These are phyloP conservation scores for Bugulina stolonifera DNA, from an alignment of 2,888 invertebrate genomes.

Conservation along the genomic window DNA sequence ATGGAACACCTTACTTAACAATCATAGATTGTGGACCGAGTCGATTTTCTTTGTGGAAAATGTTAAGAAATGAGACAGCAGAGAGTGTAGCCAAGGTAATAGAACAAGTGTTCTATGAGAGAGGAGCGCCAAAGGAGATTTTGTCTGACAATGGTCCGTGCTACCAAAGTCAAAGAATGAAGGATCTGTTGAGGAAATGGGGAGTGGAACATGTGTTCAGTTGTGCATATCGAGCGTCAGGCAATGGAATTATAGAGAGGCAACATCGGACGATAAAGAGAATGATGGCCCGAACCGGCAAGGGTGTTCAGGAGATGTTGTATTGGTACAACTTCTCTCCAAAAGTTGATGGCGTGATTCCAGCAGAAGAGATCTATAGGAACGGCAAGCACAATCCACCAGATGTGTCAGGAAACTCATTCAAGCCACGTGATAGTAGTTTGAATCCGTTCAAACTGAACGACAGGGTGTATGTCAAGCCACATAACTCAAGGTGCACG, in stretches of 20 bases:
- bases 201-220: too few species aligned
- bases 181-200: not conserved
- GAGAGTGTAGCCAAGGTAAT: not conserved
- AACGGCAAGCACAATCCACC: too few species aligned
- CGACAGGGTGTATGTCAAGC: not conserved
- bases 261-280: too few species aligned
- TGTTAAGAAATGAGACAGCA: slow-evolving; percentile 8
- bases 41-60: slow-evolving; percentile 9
- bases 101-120: not conserved
- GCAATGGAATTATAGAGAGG: too few species aligned
- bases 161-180: not conserved
- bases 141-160: slow-evolving; percentile 20
- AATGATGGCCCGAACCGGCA: too few species aligned
- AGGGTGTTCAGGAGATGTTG: too few species aligned
- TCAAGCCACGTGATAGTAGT: not conserved
- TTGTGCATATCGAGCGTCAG: too few species aligned
- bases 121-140: slow-evolving; percentile 11
- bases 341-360: not conserved
- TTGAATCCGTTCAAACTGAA: not conserved
- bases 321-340: too few species aligned
- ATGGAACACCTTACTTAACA: slow-evolving; percentile 15
- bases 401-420: not conserved
- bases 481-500: not conserved
- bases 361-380: not conserved
- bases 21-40: slow-evolving; percentile 16